Base-by-base conservation (phyloP, 2,888 invertebrate genomes). In the Amiota communis region DNA sequence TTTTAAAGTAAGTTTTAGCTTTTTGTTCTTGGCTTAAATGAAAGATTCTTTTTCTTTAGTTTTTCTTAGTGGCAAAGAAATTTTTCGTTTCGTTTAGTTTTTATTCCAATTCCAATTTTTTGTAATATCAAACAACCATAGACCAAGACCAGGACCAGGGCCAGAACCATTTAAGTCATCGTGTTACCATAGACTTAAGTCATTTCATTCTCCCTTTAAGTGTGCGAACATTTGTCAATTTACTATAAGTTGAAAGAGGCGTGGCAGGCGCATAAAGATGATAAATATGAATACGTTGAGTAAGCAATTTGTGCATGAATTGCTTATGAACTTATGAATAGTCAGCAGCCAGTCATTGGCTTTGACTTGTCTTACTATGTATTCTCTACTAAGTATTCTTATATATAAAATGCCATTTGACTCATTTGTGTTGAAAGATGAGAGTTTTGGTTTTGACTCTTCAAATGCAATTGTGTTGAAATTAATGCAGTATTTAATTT, bases 301-400 rank as follows among this genome's bases (percentile, higher is more conserved):
- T 85, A 82, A 78, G 85, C 85, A 85, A 85, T 85, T 84, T 83
- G 83, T 79, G 79, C 79, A 81, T 84, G 82, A 81, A 84, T 83
- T 85, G 81, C 65, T 65, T 65, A 64, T 64, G 65, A 65, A 11
- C 65, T 65, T 65, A 64, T 64, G 65, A 65, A 11, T 65, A 48
- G 8, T 6, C 36, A 36, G 3, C 36, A 36, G 36, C 36, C 36
- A 36, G 8, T 2, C 36, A 36, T 36, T 6, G 36, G 6, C 36
- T 36, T 36, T 36, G 36, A 36, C 36, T 36, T 36, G 36, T 36
- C 36, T 36, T 36, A 36, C 36, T 36, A 13, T 20, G n/a, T 12
- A 23, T 63, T 36, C 17, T 23, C 20, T 20, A 20, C 23, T 23
- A 23, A 23, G 23, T 59, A 20, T 36, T 23, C 12, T 13, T 23